Evolutionary conservation across 2,888 invertebrate species (phyloP), one percentile per base, ranked within the genome.

Genomic region (Platycheirus albimanus): DNA sequence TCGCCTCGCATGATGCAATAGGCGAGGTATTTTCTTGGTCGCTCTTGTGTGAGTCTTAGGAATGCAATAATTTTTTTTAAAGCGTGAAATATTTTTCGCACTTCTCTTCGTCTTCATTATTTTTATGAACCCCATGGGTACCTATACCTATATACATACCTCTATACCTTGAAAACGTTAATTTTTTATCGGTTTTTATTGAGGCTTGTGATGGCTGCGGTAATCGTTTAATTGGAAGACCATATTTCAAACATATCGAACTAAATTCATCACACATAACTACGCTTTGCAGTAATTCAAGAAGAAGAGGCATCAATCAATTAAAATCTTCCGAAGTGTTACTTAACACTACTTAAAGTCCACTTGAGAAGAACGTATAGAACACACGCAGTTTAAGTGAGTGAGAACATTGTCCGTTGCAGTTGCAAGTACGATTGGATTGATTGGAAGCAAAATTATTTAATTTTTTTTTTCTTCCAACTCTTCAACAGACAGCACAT

Each of bases 341-440:
- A 64, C 64, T 77, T 49, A 71, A 64, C 56, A 66, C 63, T 77
- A 77, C 77, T 71, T 71, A 71, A 77, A 56, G 47, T 45, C 54
- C 64, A 71, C 71, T 77, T 71, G 33, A 24, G 3, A 43, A 24
- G 24, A 24, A 24, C 30, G 36, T 19, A 15, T 30, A 45, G 36
- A 52, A 76, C 28, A 19, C 63, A 77, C 70, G 38, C 70, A 71
- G 43, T 49, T 64, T 20, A 11, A 64, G 47, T 64, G 64, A 71
- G 71, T 64, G 63, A 63, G 13, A 33, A 13, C 17, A 19, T 47
- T 13, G 4, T 41, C 1, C 3, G n/a, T n/a, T n/a, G n/a, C n/a
- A n/a, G n/a, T n/a, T n/a, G n/a, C n/a, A n/a, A n/a, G n/a, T n/a
- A n/a, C n/a, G n/a, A n/a, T n/a, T n/a, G n/a, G n/a, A n/a, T n/a